These are phyloP conservation scores for Takifugu flavidus DNA, from an alignment of 2,113 vertebrate species.

Conservation along the genomic window DNA sequence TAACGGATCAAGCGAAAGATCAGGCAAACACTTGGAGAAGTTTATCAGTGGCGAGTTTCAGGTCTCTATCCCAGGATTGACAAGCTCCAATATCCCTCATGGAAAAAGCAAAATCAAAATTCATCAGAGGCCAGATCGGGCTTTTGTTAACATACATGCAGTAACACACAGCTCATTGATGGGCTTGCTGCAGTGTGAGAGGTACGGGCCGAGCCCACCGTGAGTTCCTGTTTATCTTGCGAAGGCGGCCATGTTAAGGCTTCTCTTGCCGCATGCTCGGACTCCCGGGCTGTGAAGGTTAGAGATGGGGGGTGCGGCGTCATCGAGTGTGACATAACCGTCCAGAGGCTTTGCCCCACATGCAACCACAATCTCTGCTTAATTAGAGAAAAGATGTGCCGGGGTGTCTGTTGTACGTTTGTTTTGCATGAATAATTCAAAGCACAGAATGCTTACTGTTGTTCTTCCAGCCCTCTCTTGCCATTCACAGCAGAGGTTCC, in stretches of 20 bases:
- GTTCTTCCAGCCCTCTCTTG: conserved; percentile 40
- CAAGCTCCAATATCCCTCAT: conserved; percentile 39
- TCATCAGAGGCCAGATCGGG: conserved; percentile 73
- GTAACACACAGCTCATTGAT: conserved; percentile 77
- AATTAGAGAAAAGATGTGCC: conserved; percentile 62
- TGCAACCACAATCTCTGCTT: conserved; percentile 49
- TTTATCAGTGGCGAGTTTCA: neutral
- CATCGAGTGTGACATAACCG: conserved; percentile 50
- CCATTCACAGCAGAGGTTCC: conserved; percentile 31
- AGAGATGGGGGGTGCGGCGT: conserved; percentile 11
- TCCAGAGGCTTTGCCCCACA: conserved; percentile 54
- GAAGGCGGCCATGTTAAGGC: conserved; percentile 63
- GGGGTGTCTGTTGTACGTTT: conserved; percentile 41
- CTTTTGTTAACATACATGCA: conserved; percentile 53
- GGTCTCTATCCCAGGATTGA: neutral
- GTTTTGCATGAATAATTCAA: conserved; percentile 72
- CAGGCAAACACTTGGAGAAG: neutral
- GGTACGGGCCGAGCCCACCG: conserved; percentile 52
- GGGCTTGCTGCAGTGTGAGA: conserved; percentile 75
- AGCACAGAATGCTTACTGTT: conserved; percentile 40
- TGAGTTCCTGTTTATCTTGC: conserved; percentile 68
- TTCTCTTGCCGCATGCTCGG: conserved; percentile 19
- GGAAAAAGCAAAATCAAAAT: conserved; percentile 66
- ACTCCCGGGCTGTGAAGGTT: conserved; percentile 6
- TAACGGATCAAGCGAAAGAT: too few relatives aligned